phyloP scores from a whole-genome alignment of 2,113 vertebrate genomes.

The Gobio gobio region DNA sequence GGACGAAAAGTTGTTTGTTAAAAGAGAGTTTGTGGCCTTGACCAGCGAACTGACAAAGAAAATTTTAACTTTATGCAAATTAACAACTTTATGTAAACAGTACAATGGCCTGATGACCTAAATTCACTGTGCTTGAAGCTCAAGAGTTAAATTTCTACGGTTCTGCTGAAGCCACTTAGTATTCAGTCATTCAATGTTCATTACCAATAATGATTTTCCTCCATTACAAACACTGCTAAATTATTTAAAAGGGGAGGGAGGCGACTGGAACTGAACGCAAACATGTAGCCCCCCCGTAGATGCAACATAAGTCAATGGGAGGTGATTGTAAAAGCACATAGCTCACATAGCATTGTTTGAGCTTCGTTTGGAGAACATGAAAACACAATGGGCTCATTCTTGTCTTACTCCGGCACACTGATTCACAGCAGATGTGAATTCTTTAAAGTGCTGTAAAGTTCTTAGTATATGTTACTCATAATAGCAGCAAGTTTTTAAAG shows the following conservation, averaged over 20 bases:
- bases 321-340: slow-evolving; percentile 23
- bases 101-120: not conserved
- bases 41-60: not conserved
- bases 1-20: not conserved
- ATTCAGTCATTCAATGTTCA: slow-evolving; percentile 10
- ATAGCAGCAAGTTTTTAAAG: slow-evolving; percentile 19
- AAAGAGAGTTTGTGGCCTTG: not conserved
- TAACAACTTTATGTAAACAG: not conserved
- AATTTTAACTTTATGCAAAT: not conserved
- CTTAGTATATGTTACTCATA: slow-evolving; percentile 31
- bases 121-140: not conserved
- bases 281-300: slow-evolving; percentile 6
- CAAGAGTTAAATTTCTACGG: not conserved
- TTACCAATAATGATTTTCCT: slow-evolving; percentile 36
- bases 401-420: slow-evolving; percentile 37
- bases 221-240: not conserved
- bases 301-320: slow-evolving; percentile 1
- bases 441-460: slow-evolving; percentile 48
- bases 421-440: slow-evolving; percentile 54
- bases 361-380: slow-evolving; percentile 25
- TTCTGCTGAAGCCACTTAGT: slow-evolving; percentile 1
- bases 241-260: slow-evolving; percentile 3
- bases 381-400: slow-evolving; percentile 35
- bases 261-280: not conserved
- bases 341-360: slow-evolving; percentile 4